Base-by-base conservation (phyloP, 2,888 invertebrate genomes). In the Gari tellinella region DNA sequence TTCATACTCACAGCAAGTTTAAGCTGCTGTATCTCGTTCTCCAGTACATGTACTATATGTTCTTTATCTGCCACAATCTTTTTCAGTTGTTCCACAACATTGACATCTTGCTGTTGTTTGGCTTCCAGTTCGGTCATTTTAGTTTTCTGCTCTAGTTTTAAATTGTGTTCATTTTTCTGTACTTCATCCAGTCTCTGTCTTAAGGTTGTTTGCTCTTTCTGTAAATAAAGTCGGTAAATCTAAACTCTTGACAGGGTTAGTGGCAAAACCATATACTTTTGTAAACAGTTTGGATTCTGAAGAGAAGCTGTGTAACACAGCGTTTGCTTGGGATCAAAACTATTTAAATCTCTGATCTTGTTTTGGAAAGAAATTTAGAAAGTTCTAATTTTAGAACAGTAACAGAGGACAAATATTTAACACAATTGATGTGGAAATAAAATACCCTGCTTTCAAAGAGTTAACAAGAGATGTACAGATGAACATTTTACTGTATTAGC, bases 41-140 rank as follows among this genome's bases (percentile, higher is more conserved):
- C 90, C 19, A 91, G 69, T 10, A 74, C 76, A 64, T 88, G 83
- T 8, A 92, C 87, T 74, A 87, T 86, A 21, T 79, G 77, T 72
- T 92, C 91, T 62, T 89, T 90, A 52, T 91, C 90, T 1, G 86
- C 78, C 4, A 91, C 87, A n/a, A 92, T 90, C 26, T 72, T 58
- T 68, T 89, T 89, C 15, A 92, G 87, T 73, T 91, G 90, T 45
- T 89, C 89, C 25, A 91, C 88, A 7, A 88, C 76, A 57, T 90
- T 90, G 49, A 64, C 80, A 49, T 92, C 91, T 48, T 90, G 89
- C 66, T 90, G 90, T 12, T 83, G 80, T 67, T 86, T 86, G 52
- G 84, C 77, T 3, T 82, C 64, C 68, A 88, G 68, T 49, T 89
- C 84, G 25, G 80, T 83, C 53, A 84, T 31, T 58, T 84, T 77